Base-by-base conservation (phyloP, 2,888 invertebrate genomes). In the Scaptomyza cyrtandrae region DNA sequence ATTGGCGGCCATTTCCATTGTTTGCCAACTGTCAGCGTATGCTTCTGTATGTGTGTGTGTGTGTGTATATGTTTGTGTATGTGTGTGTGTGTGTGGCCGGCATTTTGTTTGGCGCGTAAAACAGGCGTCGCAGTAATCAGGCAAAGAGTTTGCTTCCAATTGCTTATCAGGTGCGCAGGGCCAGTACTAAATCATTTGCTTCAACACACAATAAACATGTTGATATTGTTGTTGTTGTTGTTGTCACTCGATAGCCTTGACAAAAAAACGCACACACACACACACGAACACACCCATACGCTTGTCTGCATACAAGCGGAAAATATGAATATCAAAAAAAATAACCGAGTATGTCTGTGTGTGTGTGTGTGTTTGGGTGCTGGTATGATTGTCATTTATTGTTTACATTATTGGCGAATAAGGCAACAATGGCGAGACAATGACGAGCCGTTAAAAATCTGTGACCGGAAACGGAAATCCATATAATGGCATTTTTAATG, bases 401-500 rank as follows among this genome's bases (percentile, higher is more conserved):
- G 63, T 63, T 78, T 49, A 71, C 74, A 71, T 71, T 71, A 61
- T 74, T 44, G 46, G 46, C 31, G 50, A 19, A 48, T 53, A 56
- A 56, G 59, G 29, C 66, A 66, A 77, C 68, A 77, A 69, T 73
- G 65, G 63, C 49, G 59, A 56, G 56, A 59, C 62, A 66, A 70
- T 63, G 71, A 59, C 60, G 54, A 56, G 44, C 64, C 60, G 63
- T 80, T 68, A 69, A 75, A 75, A 80, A 67, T 72, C 81, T 80
- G 81, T 81, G 81, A 81, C 71, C 81, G 81, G 78, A 80, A 80
- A 80, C 75, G 68, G 72, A 78, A 74, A 79, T 74, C 50, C 67
- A 46, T 66, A 53, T 80, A 77, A 80, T 77, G 71, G 55, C 67
- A 68, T 71, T 67, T 78, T 70, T 64, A 76, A 73, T 70, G 67